These are phyloP conservation scores for Vimba vimba DNA, from an alignment of 2,113 vertebrate species.

Conservation along the genomic window DNA sequence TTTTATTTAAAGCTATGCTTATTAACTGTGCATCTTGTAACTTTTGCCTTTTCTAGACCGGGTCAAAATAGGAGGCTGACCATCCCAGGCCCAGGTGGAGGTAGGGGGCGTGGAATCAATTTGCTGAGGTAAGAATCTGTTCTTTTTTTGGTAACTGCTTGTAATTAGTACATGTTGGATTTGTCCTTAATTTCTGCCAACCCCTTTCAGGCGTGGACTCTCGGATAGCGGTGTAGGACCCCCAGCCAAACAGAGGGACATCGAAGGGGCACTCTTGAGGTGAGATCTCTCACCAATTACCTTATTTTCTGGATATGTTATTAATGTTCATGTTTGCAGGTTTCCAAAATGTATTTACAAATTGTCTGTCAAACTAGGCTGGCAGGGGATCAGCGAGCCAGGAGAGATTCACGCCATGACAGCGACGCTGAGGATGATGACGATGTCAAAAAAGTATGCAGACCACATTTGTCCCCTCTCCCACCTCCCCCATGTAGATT, in stretches of 20 bases:
- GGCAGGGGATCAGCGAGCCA: slow-evolving; percentile 94
- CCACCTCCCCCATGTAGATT: background rate
- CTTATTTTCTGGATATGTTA: background rate
- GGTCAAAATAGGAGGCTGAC: slow-evolving; percentile 87
- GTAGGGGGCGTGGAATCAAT: slow-evolving; percentile 95
- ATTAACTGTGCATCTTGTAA: background rate
- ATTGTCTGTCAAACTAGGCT: slow-evolving; percentile 75
- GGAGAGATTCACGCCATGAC: slow-evolving; percentile 96
- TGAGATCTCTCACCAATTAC: slow-evolving; percentile 59
- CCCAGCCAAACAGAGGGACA: slow-evolving; percentile 98
- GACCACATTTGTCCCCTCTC: background rate
- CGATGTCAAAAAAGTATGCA: slow-evolving; percentile 93
- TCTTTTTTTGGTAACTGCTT: background rate
- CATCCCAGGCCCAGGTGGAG: slow-evolving; percentile 93
- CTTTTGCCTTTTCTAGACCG: slow-evolving; percentile 75
- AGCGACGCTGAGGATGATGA: slow-evolving; percentile 97
- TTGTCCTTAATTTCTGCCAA: background rate
- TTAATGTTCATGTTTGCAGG: background rate
- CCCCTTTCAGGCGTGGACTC: slow-evolving; percentile 90
- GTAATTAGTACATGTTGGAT: too few species aligned
- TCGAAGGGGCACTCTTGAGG: slow-evolving; percentile 95
- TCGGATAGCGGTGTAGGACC: slow-evolving; percentile 93
- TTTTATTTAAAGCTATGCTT: background rate
- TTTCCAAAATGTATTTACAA: background rate
- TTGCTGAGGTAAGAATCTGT: slow-evolving; percentile 84